Evolutionary conservation across 2,113 vertebrate species (phyloP).

Genomic region (Cyphomyrus discorhynchus): DNA sequence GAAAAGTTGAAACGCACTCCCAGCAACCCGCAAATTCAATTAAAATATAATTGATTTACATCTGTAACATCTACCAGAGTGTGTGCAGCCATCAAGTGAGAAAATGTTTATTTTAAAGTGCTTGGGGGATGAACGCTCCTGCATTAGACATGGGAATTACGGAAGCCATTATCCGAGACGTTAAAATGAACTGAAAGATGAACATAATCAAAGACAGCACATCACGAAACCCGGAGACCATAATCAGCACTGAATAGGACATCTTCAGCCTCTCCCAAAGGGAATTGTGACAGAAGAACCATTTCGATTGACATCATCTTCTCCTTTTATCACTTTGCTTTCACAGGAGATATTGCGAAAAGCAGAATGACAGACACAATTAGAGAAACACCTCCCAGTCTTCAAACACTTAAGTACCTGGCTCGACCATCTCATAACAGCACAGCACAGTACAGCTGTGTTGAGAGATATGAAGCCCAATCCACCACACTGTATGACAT

Average conservation of each 20-base stretch:
- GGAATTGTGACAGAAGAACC: neutral
- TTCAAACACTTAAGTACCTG: neutral
- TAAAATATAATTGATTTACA: neutral
- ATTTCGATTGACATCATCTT: neutral
- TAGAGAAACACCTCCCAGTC: neutral
- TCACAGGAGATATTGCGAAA: neutral
- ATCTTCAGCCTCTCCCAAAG: neutral
- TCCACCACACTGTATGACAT: neutral
- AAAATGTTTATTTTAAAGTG: neutral
- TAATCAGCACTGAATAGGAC: conserved; percentile 13
- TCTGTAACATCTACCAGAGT: neutral
- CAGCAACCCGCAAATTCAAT: neutral
- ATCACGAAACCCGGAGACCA: neutral
- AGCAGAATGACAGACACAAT: neutral
- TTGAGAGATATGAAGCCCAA: neutral
- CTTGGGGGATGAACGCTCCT: neutral
- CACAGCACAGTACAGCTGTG: neutral
- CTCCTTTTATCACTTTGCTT: neutral
- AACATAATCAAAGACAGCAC: conserved; percentile 22
- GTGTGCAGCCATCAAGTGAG: neutral
- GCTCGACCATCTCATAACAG: neutral
- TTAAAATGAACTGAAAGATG: conserved; percentile 3
- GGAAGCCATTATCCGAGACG: neutral
- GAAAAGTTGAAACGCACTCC: neutral
- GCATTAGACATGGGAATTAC: neutral